Base-by-base conservation (phyloP, 2,888 invertebrate genomes). In the Nephrotoma guestfalica region DNA sequence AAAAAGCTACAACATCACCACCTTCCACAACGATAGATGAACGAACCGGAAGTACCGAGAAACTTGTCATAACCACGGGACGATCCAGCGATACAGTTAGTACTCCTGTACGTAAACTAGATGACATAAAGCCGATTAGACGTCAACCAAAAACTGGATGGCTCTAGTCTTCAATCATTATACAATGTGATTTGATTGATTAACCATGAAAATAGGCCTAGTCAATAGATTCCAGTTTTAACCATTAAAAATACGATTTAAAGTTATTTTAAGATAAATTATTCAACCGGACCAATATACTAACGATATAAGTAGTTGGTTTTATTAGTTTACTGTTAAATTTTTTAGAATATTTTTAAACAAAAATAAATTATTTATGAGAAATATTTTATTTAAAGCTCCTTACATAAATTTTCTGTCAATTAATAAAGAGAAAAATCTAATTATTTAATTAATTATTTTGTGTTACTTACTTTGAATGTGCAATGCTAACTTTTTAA, bases 101-200 rank as follows among this genome's bases (percentile, higher is more conserved):
- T 0, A 90, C 92, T 47, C 90, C 92, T 0, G 89, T 88, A 0
- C 91, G 92, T 88, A 92, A 92, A 88, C 90, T 94, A 6, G 93
- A 93, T 1, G 94, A 93, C 7, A 92, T 93, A 83, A 93, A 92
- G 87, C 93, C 93, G 0, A 92, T 93, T 88, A 93, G 92, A 89
- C 89, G 93, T 87, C 93, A 93, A 88, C 93, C 93, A 0, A 94
- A 93, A 90, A 93, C 93, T 86, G 94, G 94, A 13, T 94, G 94
- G 94, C 91, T 94, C 41, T 94, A 92, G 90, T 15, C 5, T 4
- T 13, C 47, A 84, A 13, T 41, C 7, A 47, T 6, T 40, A 41
- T 41, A 83, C 0, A 40, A 83, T n/a, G n/a, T 15, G n/a, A 30
- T 41, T 84, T 84, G 84, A 41, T 41, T 84, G 84, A 71, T 71